These are phyloP conservation scores for Steinernema hermaphroditum DNA, from an alignment of 2,888 invertebrate species.

Conservation along the genomic window DNA sequence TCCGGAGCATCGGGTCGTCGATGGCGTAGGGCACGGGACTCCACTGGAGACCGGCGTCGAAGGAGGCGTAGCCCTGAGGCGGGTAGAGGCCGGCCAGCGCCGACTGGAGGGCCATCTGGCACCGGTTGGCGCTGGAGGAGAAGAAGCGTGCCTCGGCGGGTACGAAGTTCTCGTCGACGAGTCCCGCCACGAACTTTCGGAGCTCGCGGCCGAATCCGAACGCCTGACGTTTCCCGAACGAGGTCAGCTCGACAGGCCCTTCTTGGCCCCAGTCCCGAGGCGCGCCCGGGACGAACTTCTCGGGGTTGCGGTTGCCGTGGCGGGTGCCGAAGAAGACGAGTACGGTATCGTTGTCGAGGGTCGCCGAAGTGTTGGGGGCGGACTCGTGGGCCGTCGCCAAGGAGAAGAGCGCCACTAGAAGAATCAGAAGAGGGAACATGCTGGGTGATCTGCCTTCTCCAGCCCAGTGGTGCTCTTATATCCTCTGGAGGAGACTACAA, in stretches of 20 bases:
- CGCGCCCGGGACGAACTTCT: conserved; percentile 36
- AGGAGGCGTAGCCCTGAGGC: conserved; percentile 45
- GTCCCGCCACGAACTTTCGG: conserved; percentile 38
- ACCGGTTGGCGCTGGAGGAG: conserved; percentile 52
- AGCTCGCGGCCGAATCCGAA: conserved; percentile 50
- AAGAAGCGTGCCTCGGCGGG: conserved; percentile 49
- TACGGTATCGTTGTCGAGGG: neutral
- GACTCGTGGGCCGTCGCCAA: no score
- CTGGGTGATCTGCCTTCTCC: no score
- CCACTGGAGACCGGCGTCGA: conserved; percentile 36
- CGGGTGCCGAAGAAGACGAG: conserved; percentile 37
- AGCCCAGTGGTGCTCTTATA: no score
- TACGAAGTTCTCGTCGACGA: conserved; percentile 39
- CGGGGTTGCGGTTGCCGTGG: conserved; percentile 52
- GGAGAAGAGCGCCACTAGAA: no score
- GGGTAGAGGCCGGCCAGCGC: conserved; percentile 47
- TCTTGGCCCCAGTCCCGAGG: conserved; percentile 43
- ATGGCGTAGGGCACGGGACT: conserved; percentile 55
- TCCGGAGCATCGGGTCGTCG: conserved; percentile 55
- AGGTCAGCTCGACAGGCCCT: conserved; percentile 46
- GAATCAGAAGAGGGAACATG: no score
- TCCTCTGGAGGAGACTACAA: no score
- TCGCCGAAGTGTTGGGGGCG: conserved; percentile 32
- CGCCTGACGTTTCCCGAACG: conserved; percentile 42
- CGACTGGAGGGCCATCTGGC: conserved; percentile 56